Base-by-base conservation (phyloP, 2,888 invertebrate genomes). In the Eustalomyia histrio region DNA sequence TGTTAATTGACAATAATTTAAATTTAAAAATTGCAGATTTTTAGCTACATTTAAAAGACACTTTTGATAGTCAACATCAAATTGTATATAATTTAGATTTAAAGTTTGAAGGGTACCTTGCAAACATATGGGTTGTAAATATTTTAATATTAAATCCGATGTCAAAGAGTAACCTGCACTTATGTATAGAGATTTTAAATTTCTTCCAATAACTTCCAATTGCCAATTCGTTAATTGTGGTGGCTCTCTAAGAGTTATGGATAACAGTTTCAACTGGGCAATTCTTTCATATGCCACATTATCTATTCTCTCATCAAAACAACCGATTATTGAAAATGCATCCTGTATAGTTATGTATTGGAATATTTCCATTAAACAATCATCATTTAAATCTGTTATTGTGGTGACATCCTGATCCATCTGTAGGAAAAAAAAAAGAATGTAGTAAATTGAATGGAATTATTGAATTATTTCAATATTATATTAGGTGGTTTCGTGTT, bases 361-460 rank as follows among this genome's bases (percentile, higher is more conserved):
- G 9, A 82, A 76, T 50, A 84, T 76, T 75, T 83, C 82, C 29
- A 82, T 0, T 0, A 84, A 57, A 43, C 84, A 84, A 16, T 84
- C 84, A 61, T 84, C 82, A 16, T 84, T 83, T 47, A 84, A 73
- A 50, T 84, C 76, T 52, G 80, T 53, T 53, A 53, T 17, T 21
- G 53, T 53, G 1, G 43, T 47, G 43, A 3, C 43, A 47, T 47
- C 43, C 1, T 47, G 12, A n/a, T 47, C n/a, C 43, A 47, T 47
- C 43, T 47, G n/a, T 1, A 39, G 3, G 2, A 14, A 1, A 47
- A 47, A 5, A 47, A 47, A 47, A 47, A 47, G 43, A n/a, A 47
- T 35, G 14, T 14, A n/a, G 14, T 39, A 10, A 39, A 12, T 3
- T 39, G 2, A 12, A 0, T 12, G 39, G 39, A 29, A 7, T 29